A percentile compares a stretch with the other conserved stretches of the same genome.
Evolutionary conservation across 1,140 invertebrate species (phyloP).

Genomic region (Drosophila kikkawai): DNA sequence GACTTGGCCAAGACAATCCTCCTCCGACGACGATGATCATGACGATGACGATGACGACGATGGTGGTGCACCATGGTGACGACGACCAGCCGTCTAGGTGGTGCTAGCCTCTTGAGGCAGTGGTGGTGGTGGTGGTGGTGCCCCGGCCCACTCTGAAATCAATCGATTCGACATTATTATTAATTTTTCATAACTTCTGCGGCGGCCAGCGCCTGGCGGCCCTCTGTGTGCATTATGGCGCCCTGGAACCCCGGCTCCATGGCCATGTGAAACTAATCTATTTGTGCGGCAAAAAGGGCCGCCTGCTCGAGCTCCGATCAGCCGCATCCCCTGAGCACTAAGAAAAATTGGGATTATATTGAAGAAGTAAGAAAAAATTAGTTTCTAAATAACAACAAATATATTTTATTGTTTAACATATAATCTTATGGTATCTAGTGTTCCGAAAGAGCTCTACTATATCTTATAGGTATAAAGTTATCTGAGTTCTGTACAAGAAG

Average conservation of each 20-base stretch:
- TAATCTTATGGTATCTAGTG: no score
- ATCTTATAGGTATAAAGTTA: no score
- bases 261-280: slow-evolving; percentile 84
- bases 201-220: slow-evolving; percentile 70
- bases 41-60: slow-evolving; percentile 13
- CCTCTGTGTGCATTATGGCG: slow-evolving; percentile 81
- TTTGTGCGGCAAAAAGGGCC: slow-evolving; percentile 78
- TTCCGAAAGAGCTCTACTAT: no score
- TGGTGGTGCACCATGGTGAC: slow-evolving; percentile 27
- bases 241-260: slow-evolving; percentile 66
- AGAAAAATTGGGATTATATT: neutral
- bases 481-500: no score
- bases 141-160: slow-evolving; percentile 73
- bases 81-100: slow-evolving; percentile 77
- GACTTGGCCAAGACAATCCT: slow-evolving; percentile 80
- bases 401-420: no score
- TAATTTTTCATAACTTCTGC: slow-evolving; percentile 85
- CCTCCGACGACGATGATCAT: slow-evolving; percentile 40
- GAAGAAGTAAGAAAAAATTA: no score
- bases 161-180: slow-evolving; percentile 85
- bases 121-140: slow-evolving; percentile 5
- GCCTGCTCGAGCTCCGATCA: slow-evolving; percentile 44
- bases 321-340: slow-evolving; percentile 27
- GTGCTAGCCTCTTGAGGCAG: slow-evolving; percentile 49
- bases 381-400: no score